phyloP scores from a whole-genome alignment of 2,888 invertebrate species.

The Aspidapion aeneum region DNA sequence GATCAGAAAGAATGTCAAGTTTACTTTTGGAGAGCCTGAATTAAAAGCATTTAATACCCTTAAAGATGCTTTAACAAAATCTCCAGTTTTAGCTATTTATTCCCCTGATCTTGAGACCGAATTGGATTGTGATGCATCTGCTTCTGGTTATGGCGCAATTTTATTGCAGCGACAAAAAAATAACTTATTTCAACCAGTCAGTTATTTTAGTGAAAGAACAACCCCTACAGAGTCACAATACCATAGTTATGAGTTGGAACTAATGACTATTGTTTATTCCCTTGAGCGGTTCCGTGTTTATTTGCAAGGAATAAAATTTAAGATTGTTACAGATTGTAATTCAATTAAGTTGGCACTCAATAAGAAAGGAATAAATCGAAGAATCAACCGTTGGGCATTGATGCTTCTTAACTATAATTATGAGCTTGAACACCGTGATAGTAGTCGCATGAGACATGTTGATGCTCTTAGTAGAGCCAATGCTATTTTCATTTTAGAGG shows the following conservation, averaged over 20 bases:
- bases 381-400: slow-evolving; percentile 10
- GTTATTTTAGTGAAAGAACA: slow-evolving; percentile 37
- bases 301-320: slow-evolving; percentile 2
- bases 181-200: slow-evolving; percentile 33
- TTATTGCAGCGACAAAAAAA: slow-evolving; percentile 36
- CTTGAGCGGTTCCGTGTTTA: slow-evolving; percentile 36
- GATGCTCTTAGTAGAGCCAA: slow-evolving; percentile 13
- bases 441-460: slow-evolving; percentile 13
- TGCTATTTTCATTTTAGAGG: slow-evolving; percentile 12
- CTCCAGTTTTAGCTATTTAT: slow-evolving; percentile 37
- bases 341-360: neutral
- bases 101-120: slow-evolving; percentile 36
- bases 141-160: slow-evolving; percentile 36
- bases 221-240: slow-evolving; percentile 33
- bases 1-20: slow-evolving; percentile 23
- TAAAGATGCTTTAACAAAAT: slow-evolving; percentile 22
- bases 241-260: slow-evolving; percentile 37
- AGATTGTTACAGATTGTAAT: slow-evolving; percentile 7
- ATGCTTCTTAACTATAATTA: slow-evolving; percentile 6
- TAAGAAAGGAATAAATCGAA: slow-evolving; percentile 5
- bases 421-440: slow-evolving; percentile 6
- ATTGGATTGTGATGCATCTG: slow-evolving; percentile 40
- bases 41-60: slow-evolving; percentile 18
- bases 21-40: slow-evolving; percentile 29
- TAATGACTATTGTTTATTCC: slow-evolving; percentile 29